Evolutionary conservation across 2,797 vertebrate genomes (phyloP).

Genomic region (Pempheris klunzingeri): DNA sequence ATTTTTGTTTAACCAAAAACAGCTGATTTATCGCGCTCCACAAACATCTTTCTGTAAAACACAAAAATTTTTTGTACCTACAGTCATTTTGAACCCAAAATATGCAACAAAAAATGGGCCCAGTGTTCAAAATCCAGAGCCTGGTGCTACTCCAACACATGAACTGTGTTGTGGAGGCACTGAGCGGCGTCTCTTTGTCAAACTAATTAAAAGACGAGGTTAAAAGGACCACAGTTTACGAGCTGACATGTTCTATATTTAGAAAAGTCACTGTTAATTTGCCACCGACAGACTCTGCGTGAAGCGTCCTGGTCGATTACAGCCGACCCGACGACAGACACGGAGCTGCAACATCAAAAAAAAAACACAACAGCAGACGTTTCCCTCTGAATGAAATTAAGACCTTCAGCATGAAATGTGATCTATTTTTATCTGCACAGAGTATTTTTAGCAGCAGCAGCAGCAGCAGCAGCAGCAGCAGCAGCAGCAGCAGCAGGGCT

Average conservation of each 20-base stretch:
- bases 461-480: no score
- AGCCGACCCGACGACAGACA: constrained; percentile 10
- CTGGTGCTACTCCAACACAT: no score
- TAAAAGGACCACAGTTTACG: not conserved
- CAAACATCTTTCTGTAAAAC: no score
- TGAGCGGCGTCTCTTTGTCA: not conserved
- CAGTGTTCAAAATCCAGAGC: no score
- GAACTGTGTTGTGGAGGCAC: no score
- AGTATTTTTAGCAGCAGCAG: constrained; percentile 64
- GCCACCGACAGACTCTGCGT: not conserved
- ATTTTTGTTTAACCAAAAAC: no score
- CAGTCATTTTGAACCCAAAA: no score
- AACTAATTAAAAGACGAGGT: no score
- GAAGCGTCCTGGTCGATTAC: constrained; percentile 10
- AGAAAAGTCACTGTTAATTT: not conserved
- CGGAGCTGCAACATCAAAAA: not conserved
- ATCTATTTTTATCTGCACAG: constrained; percentile 67
- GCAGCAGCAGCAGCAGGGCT: no score
- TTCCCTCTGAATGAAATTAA: constrained; percentile 40
- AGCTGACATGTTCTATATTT: not conserved
- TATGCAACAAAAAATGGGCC: no score
- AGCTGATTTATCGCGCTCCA: no score
- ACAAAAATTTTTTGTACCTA: no score
- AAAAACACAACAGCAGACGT: constrained; percentile 16
- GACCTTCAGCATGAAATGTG: constrained; percentile 19